Evolutionary conservation across 2,888 invertebrate species (phyloP), one percentile per base, ranked within the genome.

Genomic region (Hetaerina titia): DNA sequence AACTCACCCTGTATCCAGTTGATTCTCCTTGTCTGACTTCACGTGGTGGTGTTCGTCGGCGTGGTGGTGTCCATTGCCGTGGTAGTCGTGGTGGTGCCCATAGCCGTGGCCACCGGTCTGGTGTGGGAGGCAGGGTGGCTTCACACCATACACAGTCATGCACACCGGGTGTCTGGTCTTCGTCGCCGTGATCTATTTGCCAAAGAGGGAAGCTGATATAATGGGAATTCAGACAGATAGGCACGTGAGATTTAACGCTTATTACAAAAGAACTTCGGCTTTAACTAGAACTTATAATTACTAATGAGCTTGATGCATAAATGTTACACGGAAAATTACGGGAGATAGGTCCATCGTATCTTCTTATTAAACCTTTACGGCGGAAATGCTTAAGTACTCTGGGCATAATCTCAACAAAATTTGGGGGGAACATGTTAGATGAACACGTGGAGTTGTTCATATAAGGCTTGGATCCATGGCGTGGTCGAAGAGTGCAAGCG

Each of bases 41-140:
- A 89, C 58, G 19, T 89, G 56, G n/a, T 89, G 89, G 58, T 56
- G 56, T 2, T 0, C 58, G 88, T 13, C 15, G 25, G 45, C 90
- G 19, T 58, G 22, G 11, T 89, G 22, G 8, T 4, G 57, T 19
- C 4, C 58, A 4, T 89, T 56, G 22, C 17, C 25, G 31, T 87
- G 25, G 25, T 56, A 56, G n/a, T 19, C 9, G 60, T 56, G 58
- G 19, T 90, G 15, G 19, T 87, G 57, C 95, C 94, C 95, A 97
- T 97, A 97, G 97, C 97, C 97, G 97, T 81, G 45, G 15, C 31
- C 45, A 0, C 64, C 31, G 22, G 94, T 92, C 1, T 87, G 74
- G 0, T 57, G 81, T 0, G 95, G 95, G 88, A 95, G 95, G 69
- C 96, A 96, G 0, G 96, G 95, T 0, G 96, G 96, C 60, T 95